Evolutionary conservation across 1,140 invertebrate genomes (phyloP).

Genomic region (Popillia japonica): DNA sequence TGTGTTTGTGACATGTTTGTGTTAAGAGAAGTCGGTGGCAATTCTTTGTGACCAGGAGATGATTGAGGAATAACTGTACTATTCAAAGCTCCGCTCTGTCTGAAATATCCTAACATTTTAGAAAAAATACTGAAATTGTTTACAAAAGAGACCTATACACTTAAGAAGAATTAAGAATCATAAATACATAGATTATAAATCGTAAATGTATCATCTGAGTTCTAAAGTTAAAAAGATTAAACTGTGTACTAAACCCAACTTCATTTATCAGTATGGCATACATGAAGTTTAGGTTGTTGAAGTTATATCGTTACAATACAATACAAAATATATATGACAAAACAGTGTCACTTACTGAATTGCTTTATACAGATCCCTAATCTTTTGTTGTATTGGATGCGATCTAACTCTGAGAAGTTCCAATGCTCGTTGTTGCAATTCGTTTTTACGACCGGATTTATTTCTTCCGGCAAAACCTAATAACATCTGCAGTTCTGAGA

Average conservation of each 20-base stretch:
- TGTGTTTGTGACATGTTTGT: slow-evolving; percentile 57
- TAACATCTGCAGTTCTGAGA: slow-evolving; percentile 85
- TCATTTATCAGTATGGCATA: neutral
- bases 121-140: slow-evolving; percentile 40
- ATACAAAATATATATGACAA: slow-evolving; percentile 34
- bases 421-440: slow-evolving; percentile 81
- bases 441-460: slow-evolving; percentile 86
- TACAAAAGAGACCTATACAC: slow-evolving; percentile 29
- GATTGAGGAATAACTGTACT: slow-evolving; percentile 47
- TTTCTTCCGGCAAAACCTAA: slow-evolving; percentile 85
- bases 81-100: slow-evolving; percentile 54
- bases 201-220: neutral
- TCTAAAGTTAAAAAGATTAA: neutral
- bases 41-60: slow-evolving; percentile 48
- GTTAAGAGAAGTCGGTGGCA: slow-evolving; percentile 36
- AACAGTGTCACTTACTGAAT: slow-evolving; percentile 65
- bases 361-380: slow-evolving; percentile 81
- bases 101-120: slow-evolving; percentile 42
- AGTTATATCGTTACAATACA: neutral
- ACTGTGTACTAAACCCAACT: neutral
- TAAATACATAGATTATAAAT: neutral
- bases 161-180: slow-evolving; percentile 19
- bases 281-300: neutral
- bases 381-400: slow-evolving; percentile 78
- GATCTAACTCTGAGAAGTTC: slow-evolving; percentile 78